Conservation (phyloP, 2,797 vertebrate species). For the Phrynocephalus vlangalii region DNA sequence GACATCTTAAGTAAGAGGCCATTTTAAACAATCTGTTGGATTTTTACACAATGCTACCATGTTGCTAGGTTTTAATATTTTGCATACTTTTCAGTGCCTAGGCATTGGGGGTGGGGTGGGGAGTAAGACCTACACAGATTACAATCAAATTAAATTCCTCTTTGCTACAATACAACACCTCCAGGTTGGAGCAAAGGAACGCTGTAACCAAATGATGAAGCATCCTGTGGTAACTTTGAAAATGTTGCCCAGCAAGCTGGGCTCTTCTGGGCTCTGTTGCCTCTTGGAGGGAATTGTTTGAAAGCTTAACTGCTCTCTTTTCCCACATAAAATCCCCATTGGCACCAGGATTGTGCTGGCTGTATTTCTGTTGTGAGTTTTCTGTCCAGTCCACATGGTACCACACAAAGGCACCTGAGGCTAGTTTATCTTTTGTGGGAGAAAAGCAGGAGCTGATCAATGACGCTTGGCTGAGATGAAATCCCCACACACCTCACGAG, state of each 20-base stretch:
- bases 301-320: conserved; percentile 20
- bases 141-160: background rate
- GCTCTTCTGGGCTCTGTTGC: background rate
- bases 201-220: conserved; percentile 11
- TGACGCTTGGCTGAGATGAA: conserved; percentile 38
- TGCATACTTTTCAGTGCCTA: background rate
- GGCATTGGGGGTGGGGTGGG: too few species aligned
- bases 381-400: conserved; percentile 32
- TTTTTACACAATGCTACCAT: background rate
- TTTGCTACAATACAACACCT: background rate
- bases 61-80: background rate
- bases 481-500: background rate
- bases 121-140: background rate
- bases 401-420: conserved; percentile 56
- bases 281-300: background rate
- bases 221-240: background rate
- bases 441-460: conserved; percentile 43
- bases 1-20: too few species aligned
- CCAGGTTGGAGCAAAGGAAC: background rate
- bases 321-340: conserved; percentile 39
- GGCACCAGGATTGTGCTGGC: conserved; percentile 37
- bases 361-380: conserved; percentile 55
- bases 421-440: conserved; percentile 41
- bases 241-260: background rate
- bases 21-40: background rate